Evolutionary conservation across 2,113 vertebrate species (phyloP).

Genomic region (Equus przewalskii): DNA sequence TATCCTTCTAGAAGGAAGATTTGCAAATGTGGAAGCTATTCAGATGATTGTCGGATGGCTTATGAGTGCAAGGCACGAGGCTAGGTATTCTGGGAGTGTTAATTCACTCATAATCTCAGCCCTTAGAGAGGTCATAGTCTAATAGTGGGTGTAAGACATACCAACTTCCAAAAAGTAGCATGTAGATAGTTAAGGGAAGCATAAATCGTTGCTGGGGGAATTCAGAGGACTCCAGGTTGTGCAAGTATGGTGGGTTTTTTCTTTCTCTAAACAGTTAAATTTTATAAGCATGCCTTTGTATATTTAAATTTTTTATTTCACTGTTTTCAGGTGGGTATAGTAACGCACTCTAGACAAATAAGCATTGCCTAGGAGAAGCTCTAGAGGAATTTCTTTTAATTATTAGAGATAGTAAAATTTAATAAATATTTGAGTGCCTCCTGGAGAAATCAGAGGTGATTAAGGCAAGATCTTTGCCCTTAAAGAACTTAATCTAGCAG

Average conservation of each 20-base stretch:
- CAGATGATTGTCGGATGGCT: not conserved
- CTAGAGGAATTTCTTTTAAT: slow-evolving; percentile 42
- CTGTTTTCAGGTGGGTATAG: slow-evolving; percentile 27
- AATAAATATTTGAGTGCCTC: slow-evolving; percentile 39
- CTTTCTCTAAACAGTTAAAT: not conserved
- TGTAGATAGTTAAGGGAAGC: not conserved
- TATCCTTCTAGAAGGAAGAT: slow-evolving; percentile 1
- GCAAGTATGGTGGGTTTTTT: not conserved
- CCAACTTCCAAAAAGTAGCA: not conserved
- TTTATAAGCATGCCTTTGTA: slow-evolving; percentile 26
- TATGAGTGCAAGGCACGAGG: not conserved
- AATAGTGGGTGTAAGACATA: not conserved
- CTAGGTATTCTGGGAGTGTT: not conserved
- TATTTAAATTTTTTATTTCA: slow-evolving; percentile 34
- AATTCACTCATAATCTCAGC: not conserved
- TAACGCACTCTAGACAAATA: slow-evolving; percentile 14
- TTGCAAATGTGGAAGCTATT: slow-evolving; percentile 37
- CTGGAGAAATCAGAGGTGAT: slow-evolving; percentile 38
- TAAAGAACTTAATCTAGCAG: slow-evolving; percentile 41
- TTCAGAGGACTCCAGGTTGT: not conserved
- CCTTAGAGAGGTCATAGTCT: not conserved
- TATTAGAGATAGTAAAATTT: slow-evolving; percentile 58
- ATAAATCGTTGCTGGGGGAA: not conserved
- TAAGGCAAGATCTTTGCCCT: slow-evolving; percentile 31
- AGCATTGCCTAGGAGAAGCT: not conserved